These are phyloP conservation scores for Drosophila anomalata DNA, from an alignment of 2,888 invertebrate genomes.

Conservation along the genomic window DNA sequence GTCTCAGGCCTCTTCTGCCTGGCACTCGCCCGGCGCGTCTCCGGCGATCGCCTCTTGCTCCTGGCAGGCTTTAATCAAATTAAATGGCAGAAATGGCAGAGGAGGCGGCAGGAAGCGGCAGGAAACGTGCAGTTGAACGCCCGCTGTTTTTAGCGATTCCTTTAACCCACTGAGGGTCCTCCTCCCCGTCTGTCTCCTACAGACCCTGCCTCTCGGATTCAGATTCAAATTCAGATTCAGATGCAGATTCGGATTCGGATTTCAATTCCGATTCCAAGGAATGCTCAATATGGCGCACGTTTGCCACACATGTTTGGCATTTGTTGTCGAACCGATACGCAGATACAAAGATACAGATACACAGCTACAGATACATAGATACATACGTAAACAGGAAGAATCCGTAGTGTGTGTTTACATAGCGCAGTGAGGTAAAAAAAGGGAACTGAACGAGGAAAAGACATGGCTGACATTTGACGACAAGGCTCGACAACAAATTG, in stretches of 20 bases:
- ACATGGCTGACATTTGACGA: slow-evolving; percentile 29
- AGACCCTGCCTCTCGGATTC: background rate
- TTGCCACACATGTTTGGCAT: slow-evolving; percentile 67
- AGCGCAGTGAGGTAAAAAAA: slow-evolving; percentile 20
- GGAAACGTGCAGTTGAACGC: slow-evolving; percentile 48
- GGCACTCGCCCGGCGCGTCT: no score
- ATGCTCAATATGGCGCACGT: slow-evolving; percentile 54
- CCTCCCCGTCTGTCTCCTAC: no score
- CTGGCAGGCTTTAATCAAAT: slow-evolving; percentile 43
- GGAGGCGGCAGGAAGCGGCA: slow-evolving; percentile 8
- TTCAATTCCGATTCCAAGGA: slow-evolving; percentile 26
- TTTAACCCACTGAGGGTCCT: slow-evolving; percentile 13
- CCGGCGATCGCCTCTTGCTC: background rate
- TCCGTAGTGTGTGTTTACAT: slow-evolving; percentile 23
- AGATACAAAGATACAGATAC: slow-evolving; percentile 4
- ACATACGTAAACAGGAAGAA: slow-evolving; percentile 41
- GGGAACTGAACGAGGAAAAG: slow-evolving; percentile 3
- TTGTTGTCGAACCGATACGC: slow-evolving; percentile 46
- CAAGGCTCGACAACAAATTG: slow-evolving; percentile 39
- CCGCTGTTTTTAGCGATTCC: slow-evolving; percentile 21
- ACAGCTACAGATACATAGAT: slow-evolving; percentile 8
- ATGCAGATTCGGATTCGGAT: slow-evolving; percentile 14
- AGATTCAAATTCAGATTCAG: slow-evolving; percentile 14
- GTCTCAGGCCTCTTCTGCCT: slow-evolving; percentile 3
- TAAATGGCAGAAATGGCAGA: slow-evolving; percentile 13